Conservation (phyloP, 2,888 invertebrate species). For the Omphaloscelis lunosa region DNA sequence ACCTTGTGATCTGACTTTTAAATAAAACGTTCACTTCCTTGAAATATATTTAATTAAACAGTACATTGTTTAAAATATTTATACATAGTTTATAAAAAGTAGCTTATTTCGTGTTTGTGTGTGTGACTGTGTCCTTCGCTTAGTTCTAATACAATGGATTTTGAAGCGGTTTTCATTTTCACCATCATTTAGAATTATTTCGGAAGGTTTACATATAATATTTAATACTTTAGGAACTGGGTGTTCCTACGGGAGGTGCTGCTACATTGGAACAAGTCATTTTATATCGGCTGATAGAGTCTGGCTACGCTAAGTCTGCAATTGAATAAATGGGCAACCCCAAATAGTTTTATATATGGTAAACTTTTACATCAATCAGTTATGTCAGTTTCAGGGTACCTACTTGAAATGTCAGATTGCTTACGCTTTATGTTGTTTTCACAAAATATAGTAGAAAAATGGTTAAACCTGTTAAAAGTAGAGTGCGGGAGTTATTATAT, state of each 20-base stretch:
- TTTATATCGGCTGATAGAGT: neutral
- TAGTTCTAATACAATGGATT: constrained; percentile 1
- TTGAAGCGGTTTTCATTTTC: neutral
- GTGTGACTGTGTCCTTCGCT: neutral
- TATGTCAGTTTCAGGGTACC: no score
- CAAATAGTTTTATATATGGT: no score
- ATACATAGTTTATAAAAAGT: neutral
- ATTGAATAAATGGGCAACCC: no score
- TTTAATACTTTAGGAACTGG: no score
- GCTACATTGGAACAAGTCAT: neutral
- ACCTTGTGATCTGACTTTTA: constrained; percentile 10
- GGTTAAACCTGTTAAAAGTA: no score
- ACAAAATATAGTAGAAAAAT: no score
- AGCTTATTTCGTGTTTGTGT: neutral
- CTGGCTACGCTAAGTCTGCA: no score
- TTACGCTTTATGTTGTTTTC: no score
- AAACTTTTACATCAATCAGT: no score
- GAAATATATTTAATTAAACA: constrained; percentile 22
- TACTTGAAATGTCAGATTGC: no score
- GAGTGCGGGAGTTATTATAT: no score
- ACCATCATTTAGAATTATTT: neutral
- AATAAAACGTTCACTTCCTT: constrained; percentile 24
- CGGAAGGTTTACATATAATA: neutral
- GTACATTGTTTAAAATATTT: constrained; percentile 3
- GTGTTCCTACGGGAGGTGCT: neutral